Percentiles rank a stretch among this genome's conserved stretches.
phyloP scores from a whole-genome alignment of 2,113 vertebrate species.

The Numida meleagris region DNA sequence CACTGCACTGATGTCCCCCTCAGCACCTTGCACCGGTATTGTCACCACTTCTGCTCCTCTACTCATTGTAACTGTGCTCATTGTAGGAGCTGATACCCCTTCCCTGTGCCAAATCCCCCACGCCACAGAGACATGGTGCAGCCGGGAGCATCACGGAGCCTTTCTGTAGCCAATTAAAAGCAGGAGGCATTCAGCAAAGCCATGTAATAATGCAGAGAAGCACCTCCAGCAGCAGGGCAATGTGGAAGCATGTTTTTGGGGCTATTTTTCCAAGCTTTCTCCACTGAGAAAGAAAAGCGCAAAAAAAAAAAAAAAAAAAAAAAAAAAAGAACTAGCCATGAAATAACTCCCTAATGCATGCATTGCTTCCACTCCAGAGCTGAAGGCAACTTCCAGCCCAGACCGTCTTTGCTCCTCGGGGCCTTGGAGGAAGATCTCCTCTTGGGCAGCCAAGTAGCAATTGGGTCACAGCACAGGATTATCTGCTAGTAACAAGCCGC shows the following conservation, averaged over 20 bases:
- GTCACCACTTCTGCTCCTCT: background rate
- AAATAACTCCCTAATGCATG: conserved; percentile 19
- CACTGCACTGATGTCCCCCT: background rate
- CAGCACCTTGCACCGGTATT: rapidly evolving
- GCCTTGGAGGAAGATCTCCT: conserved; percentile 61
- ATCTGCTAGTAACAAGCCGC: conserved; percentile 68
- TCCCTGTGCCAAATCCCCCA: background rate
- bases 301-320: background rate
- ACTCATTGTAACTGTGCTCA: background rate
- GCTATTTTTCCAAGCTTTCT: background rate
- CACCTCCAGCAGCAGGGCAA: background rate
- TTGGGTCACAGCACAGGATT: conserved; percentile 70
- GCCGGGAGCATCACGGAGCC: background rate
- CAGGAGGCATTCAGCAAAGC: background rate
- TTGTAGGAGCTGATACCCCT: background rate
- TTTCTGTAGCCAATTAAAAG: background rate
- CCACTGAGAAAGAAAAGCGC: background rate
- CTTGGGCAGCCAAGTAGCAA: conserved; percentile 70
- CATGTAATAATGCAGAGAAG: rapidly evolving
- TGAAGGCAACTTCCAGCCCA: conserved; percentile 46
- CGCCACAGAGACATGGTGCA: rapidly evolving
- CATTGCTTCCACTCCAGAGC: conserved; percentile 42
- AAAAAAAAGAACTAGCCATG: background rate
- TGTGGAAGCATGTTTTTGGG: background rate
- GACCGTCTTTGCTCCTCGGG: conserved; percentile 35